phyloP scores from a whole-genome alignment of 1,140 invertebrate species.

The Schlechtendalia chinensis region DNA sequence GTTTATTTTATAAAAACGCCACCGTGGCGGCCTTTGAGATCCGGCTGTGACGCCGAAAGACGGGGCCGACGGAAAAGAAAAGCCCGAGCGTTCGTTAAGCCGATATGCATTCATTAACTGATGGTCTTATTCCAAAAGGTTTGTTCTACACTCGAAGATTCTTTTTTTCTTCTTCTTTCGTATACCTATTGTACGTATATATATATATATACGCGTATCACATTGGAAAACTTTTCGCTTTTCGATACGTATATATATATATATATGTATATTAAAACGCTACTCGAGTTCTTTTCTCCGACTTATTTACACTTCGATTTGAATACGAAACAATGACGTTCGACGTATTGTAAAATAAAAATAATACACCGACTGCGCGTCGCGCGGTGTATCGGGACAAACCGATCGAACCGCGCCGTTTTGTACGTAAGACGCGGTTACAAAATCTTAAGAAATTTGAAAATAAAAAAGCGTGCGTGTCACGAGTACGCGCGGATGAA shows the following conservation, averaged over 20 bases:
- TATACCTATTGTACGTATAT: not conserved
- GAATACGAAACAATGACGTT: constrained; percentile 1
- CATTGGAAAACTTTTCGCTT: constrained; percentile 39
- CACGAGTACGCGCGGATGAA: no score
- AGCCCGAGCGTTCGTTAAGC: constrained; percentile 36
- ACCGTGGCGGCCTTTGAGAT: not conserved
- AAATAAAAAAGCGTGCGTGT: no score
- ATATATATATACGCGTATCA: constrained; percentile 5
- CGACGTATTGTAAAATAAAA: not conserved
- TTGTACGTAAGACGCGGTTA: no score
- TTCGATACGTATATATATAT: not conserved
- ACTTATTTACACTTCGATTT: constrained; percentile 36
- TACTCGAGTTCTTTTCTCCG: not conserved
- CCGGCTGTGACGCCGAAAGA: not conserved
- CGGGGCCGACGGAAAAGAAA: constrained; percentile 14
- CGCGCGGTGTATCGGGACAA: not conserved
- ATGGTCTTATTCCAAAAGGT: constrained; percentile 43
- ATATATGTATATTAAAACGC: not conserved
- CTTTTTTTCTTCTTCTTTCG: constrained; percentile 4
- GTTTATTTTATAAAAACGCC: constrained; percentile 41
- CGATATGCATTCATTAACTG: constrained; percentile 48
- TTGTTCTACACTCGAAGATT: constrained; percentile 22
- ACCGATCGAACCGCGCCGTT: no score
- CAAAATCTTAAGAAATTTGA: no score
- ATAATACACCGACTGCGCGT: not conserved